These are phyloP conservation scores for Hyperoplus lanceolatus DNA, from an alignment of 2,797 vertebrate genomes.

Conservation along the genomic window DNA sequence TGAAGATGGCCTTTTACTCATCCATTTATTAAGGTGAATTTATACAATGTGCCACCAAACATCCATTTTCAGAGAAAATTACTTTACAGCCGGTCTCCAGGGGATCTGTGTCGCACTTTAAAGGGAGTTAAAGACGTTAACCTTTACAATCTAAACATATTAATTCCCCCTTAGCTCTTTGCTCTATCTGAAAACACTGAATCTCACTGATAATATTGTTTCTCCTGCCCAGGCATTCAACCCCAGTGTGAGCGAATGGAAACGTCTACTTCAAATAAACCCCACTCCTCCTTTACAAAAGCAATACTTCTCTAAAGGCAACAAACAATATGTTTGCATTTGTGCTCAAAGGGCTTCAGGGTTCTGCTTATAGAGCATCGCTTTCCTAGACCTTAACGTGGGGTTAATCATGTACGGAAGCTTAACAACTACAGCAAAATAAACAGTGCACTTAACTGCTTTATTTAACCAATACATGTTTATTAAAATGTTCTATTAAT, in stretches of 20 bases:
- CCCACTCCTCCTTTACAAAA: slow-evolving; percentile 3
- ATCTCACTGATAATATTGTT: slow-evolving; percentile 38
- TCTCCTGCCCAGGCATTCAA: slow-evolving; percentile 21
- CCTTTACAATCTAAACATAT: slow-evolving; percentile 42
- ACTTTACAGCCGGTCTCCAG: not conserved
- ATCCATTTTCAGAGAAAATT: not conserved
- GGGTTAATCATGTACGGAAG: not conserved
- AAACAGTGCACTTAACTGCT: not conserved
- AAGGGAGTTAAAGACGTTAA: slow-evolving; percentile 27
- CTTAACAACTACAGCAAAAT: not conserved
- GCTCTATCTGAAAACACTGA: slow-evolving; percentile 4
- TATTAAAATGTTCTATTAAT: slow-evolving; percentile 29
- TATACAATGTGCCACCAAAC: not conserved
- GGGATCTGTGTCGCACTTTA: slow-evolving; percentile 14
- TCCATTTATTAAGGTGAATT: not conserved
- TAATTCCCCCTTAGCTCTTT: slow-evolving; percentile 39
- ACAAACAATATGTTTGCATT: slow-evolving; percentile 31
- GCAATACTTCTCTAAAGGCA: slow-evolving; percentile 32
- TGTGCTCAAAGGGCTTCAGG: not conserved
- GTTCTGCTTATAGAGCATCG: not conserved
- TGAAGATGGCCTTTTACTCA: not conserved
- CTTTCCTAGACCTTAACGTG: slow-evolving; percentile 25
- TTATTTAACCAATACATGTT: slow-evolving; percentile 18
- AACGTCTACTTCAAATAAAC: slow-evolving; percentile 47
- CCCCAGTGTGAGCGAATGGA: slow-evolving; percentile 40